Base-by-base conservation (phyloP, 2,797 vertebrate species). In the Borostomias antarcticus region DNA sequence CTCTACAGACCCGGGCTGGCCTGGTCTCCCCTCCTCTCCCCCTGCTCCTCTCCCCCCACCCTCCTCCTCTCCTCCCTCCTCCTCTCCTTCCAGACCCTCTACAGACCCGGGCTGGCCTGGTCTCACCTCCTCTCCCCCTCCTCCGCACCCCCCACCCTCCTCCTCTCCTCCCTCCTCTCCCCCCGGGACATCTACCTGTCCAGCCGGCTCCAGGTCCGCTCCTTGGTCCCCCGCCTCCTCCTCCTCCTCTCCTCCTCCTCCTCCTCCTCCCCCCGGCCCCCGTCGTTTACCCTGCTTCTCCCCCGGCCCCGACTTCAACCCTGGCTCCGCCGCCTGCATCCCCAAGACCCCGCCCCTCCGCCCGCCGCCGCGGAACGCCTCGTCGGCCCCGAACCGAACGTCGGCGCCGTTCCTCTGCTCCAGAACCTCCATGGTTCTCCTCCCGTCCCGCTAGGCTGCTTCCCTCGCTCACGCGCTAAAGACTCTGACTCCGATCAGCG, bases 351-450 rank as follows among this genome's bases (percentile, higher is more conserved):
- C n/a, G n/a, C n/a, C 8, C 37, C 7, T 43, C 11, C 5, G 33
- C 9, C 32, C 17, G n/a, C 2, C 5, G 32, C 51, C 10, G 15
- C 17, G 23, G 28, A 47, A 5, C 13, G 37, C 30, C 50, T 40
- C 11, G 19, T 11, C 5, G 2, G 10, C 17, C 23, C 52, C 29
- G 0, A 64, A 57, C 59, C 68, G 75, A 3, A 72, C 71, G 66
- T 82, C 77, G 2, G 68, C 35, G 62, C 70, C 50, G 33, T 53
- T 76, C 60, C 80, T 80, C 51, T 79, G 80, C 67, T 85, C 85
- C 11, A 88, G 67, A 69, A 87, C 63, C 71, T 90, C 88, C 88
- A 89, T 88, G 58, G 2, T 61, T 73, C 11, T 30, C 1, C 53
- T 53, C 54, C 67, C 70, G 71, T 72, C 77, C 79, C 77, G 74